Percentiles rank a stretch among this genome's conserved stretches.
These are phyloP conservation scores for Lasioglossum morio DNA, from an alignment of 2,888 invertebrate genomes.

Conservation along the genomic window DNA sequence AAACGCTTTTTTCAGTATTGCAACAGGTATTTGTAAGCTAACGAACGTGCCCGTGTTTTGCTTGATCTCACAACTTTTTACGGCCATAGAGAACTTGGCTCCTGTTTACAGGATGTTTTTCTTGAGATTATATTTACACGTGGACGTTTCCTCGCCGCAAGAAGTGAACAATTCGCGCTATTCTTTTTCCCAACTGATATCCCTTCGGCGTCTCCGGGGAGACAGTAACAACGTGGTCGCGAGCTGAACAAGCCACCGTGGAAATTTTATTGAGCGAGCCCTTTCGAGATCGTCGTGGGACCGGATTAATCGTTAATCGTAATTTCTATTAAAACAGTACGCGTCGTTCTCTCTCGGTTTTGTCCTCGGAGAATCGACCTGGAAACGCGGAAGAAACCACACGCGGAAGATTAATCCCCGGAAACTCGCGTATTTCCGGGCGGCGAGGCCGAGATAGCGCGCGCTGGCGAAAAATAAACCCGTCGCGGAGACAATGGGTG, in stretches of 20 bases:
- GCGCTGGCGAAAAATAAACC: neutral
- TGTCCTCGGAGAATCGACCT: constrained; percentile 67
- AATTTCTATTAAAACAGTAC: constrained; percentile 70
- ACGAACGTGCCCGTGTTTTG: too few species aligned
- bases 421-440: neutral
- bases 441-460: neutral
- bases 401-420: constrained; percentile 17
- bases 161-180: constrained; percentile 39
- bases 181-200: constrained; percentile 35
- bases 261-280: constrained; percentile 56
- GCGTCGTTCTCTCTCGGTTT: constrained; percentile 55
- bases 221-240: neutral
- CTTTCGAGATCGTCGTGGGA: constrained; percentile 40
- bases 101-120: too few species aligned
- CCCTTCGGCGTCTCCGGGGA: constrained; percentile 15
- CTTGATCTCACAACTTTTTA: too few species aligned
- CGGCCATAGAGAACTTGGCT: too few species aligned
- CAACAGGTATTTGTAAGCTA: too few species aligned
- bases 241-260: neutral
- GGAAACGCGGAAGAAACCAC: constrained; percentile 30
- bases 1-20: too few species aligned
- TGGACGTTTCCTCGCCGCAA: neutral
- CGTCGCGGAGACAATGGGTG: constrained; percentile 23
- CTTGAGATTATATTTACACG: constrained; percentile 11
- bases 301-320: constrained; percentile 73